Percentiles rank a stretch among this genome's conserved stretches.
Conservation (phyloP, 2,113 vertebrate genomes). For the Larimichthys polyactis region DNA sequence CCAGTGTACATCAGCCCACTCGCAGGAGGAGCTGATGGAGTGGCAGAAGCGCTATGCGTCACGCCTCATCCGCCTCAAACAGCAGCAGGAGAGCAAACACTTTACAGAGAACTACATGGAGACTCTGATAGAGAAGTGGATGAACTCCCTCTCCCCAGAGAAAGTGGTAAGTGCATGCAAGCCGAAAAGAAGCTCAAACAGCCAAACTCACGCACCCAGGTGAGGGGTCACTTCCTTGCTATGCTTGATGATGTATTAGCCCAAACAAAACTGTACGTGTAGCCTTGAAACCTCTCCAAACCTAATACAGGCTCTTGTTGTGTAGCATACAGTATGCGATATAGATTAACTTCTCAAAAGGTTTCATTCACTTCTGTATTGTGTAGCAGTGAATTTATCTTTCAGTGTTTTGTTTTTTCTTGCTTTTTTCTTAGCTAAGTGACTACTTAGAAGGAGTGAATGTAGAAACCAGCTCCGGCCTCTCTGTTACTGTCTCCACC, state of each 20-base stretch:
- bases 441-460: conserved; percentile 95
- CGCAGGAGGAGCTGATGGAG: conserved; percentile 96
- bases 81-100: conserved; percentile 96
- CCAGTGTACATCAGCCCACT: conserved; percentile 98
- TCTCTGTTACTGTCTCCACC: conserved; percentile 94
- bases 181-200: neutral
- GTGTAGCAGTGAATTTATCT: neutral
- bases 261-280: neutral
- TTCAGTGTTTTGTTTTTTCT: neutral
- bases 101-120: conserved; percentile 98
- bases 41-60: conserved; percentile 98
- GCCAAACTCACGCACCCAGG: neutral
- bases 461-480: conserved; percentile 92
- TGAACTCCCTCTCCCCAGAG: conserved; percentile 97
- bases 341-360: neutral
- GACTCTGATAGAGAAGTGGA: conserved; percentile 98
- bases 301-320: neutral
- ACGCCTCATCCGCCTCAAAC: conserved; percentile 94
- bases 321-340: neutral
- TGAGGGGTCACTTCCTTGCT: neutral
- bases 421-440: conserved; percentile 86
- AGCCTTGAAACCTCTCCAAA: too few relatives aligned
- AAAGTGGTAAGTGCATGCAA: conserved; percentile 89
- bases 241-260: too few relatives aligned
- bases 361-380: neutral